Evolutionary conservation across 2,888 invertebrate genomes (phyloP), one percentile per base, ranked within the genome.

Genomic region (Tanypteryx hageni): DNA sequence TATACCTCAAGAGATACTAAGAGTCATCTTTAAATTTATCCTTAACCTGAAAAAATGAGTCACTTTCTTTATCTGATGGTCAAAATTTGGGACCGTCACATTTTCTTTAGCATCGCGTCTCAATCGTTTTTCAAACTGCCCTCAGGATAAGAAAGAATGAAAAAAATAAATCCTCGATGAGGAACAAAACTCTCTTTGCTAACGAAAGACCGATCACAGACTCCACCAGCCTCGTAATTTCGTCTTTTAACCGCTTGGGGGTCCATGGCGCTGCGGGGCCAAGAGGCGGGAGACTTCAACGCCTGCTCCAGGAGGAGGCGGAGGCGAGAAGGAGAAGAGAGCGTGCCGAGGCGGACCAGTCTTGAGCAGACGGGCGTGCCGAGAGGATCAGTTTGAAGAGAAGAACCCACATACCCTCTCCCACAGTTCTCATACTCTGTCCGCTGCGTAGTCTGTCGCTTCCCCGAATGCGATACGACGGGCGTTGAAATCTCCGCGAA

Each of bases 251-350:
- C 64, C 89, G 64, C 89, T 68, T n/a, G 44, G 31, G 89, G 89
- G 64, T 89, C 61, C 89, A 89, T 31, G 89, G 89, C 89, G 89
- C 64, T 89, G 64, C 44, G 68, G 44, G 64, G 58, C 64, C 31
- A 64, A 64, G 68, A 89, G 89, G 89, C 89, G 89, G 89, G 89
- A 89, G 89, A 89, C 89, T 89, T 89, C 89, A 89, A 89, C 89
- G 89, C 27, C 64, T 89, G 89, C 89, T 89, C 44, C 64, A 18
- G 31, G 89, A 31, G 89, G 89, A 89, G 89, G 89, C 89, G 89
- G 83, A 82, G 18, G 57, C 56, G 44, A 89, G 89, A 64, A 64
- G 89, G 64, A 64, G 89, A 61, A 64, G 89, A 89, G 89, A 44
- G 44, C 31, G 61, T 89, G 89, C 89, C 59, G 89, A 89, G 89